These are phyloP conservation scores for Paralvinella palmiformis DNA, from an alignment of 1,140 invertebrate species.

Conservation along the genomic window DNA sequence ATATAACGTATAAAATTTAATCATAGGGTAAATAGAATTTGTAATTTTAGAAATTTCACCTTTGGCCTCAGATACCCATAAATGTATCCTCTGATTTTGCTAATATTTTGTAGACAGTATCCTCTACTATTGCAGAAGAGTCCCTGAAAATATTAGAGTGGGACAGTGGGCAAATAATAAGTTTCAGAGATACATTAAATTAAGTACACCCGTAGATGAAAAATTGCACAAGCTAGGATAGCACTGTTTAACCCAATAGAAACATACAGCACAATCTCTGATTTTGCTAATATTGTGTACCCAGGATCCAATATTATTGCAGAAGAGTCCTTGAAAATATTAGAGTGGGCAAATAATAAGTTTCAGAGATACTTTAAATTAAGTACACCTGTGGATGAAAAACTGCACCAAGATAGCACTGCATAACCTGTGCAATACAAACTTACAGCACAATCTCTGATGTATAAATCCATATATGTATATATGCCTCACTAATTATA, in stretches of 20 bases:
- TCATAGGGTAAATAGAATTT: neutral
- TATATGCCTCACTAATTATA: too few species aligned
- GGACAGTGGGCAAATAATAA: slow-evolving; percentile 8
- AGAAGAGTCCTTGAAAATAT: neutral
- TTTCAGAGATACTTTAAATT: slow-evolving; percentile 4
- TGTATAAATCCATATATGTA: too few species aligned
- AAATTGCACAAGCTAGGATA: neutral
- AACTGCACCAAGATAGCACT: neutral
- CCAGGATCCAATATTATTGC: neutral
- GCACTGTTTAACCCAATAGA: too few species aligned
- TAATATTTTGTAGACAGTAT: neutral
- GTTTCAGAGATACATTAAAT: slow-evolving; percentile 3
- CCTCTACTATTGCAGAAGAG: slow-evolving; percentile 1
- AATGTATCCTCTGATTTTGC: slow-evolving; percentile 6
- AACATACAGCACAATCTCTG: too few species aligned
- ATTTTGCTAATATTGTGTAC: too few species aligned
- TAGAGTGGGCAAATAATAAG: slow-evolving; percentile 6
- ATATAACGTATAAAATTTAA: neutral
- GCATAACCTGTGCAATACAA: too few species aligned
- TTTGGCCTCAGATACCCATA: slow-evolving; percentile 6
- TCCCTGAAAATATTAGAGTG: slow-evolving; percentile 2
- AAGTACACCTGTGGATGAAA: neutral
- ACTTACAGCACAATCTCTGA: too few species aligned
- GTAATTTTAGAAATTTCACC: neutral
- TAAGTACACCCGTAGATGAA: neutral